Conservation (phyloP, 2,113 vertebrate species). For the Cyanistes caeruleus region DNA sequence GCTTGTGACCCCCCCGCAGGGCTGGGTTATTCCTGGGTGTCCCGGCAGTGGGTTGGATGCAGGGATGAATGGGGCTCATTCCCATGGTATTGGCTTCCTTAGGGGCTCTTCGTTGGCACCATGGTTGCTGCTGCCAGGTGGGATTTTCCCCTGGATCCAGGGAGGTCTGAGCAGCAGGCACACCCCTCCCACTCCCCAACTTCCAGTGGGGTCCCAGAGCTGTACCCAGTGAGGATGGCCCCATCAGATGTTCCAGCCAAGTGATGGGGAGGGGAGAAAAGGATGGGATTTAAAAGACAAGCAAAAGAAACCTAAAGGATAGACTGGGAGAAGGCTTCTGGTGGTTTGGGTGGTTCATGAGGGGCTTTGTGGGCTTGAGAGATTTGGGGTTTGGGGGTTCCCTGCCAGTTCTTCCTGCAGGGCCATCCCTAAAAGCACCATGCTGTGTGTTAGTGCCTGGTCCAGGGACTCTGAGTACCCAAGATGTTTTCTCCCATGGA, state of each 20-base stretch:
- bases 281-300: background rate
- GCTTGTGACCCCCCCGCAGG: rapidly evolving
- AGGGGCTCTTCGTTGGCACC: background rate
- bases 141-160: background rate
- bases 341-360: background rate
- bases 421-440: background rate
- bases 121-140: background rate
- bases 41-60: background rate
- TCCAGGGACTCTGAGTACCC: background rate
- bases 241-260: constrained; percentile 6
- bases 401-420: background rate
- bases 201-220: background rate
- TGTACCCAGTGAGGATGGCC: background rate
- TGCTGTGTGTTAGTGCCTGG: rapidly evolving
- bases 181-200: rapidly evolving
- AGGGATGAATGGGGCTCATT: background rate
- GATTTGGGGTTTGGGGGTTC: background rate
- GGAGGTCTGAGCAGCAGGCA: background rate
- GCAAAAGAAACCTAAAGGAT: background rate
- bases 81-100: rapidly evolving
- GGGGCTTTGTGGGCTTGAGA: background rate
- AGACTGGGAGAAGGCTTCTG: background rate
- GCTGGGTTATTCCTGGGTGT: background rate
- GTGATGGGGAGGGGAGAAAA: background rate
- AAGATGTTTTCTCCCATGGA: background rate